These are phyloP conservation scores for Tauraco erythrolophus DNA, from an alignment of 2,113 vertebrate species.

Conservation along the genomic window DNA sequence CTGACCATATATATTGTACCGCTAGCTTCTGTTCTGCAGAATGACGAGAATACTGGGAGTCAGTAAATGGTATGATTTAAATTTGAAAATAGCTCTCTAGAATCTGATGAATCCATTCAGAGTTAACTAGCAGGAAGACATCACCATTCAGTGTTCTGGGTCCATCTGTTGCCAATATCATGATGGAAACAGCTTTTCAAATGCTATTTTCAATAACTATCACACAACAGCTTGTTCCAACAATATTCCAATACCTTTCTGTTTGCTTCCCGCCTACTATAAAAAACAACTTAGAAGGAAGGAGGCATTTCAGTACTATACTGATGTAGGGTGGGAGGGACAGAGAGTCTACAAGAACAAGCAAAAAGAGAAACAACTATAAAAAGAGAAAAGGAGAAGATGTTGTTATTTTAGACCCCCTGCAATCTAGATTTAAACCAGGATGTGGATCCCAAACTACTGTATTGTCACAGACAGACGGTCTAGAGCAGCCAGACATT, in stretches of 20 bases:
- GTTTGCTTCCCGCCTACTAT: slow-evolving; percentile 71
- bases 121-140: slow-evolving; percentile 69
- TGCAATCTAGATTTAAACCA: background rate
- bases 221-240: slow-evolving; percentile 80
- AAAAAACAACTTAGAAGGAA: slow-evolving; percentile 65
- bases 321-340: background rate
- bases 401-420: background rate
- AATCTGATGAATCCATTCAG: slow-evolving; percentile 66
- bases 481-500: background rate
- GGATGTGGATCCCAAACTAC: background rate
- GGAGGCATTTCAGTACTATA: slow-evolving; percentile 12
- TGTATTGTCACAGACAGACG: background rate
- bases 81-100: slow-evolving; percentile 35
- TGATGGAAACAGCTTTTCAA: slow-evolving; percentile 73
- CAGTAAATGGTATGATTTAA: slow-evolving; percentile 49
- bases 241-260: slow-evolving; percentile 76
- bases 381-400: slow-evolving; percentile 5
- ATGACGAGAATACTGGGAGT: background rate
- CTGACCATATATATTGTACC: background rate
- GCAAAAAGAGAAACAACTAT: background rate
- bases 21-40: slow-evolving; percentile 13
- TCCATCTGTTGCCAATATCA: slow-evolving; percentile 81
- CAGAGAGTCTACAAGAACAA: slow-evolving; percentile 11
- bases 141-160: slow-evolving; percentile 73
- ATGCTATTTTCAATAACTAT: slow-evolving; percentile 78